Percentiles rank a stretch among this genome's conserved stretches.
phyloP scores from a whole-genome alignment of 2,113 vertebrate genomes.

The Xiphophorus couchianus region DNA sequence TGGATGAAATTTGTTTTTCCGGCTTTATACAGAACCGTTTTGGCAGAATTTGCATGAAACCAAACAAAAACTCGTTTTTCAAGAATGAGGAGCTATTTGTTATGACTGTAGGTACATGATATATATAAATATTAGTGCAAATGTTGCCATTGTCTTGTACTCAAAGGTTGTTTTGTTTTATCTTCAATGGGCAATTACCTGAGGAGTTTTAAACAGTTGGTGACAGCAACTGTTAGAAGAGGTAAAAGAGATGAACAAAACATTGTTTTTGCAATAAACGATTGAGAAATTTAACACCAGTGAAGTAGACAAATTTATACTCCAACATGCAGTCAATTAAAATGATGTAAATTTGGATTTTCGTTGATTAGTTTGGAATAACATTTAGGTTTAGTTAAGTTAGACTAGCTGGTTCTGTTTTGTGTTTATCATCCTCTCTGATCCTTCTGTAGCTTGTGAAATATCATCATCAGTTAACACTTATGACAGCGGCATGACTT shows the following conservation, averaged over 20 bases:
- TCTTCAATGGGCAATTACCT: conserved; percentile 8
- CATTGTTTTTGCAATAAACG: conserved; percentile 13
- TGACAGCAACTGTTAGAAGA: conserved; percentile 20
- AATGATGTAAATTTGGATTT: neutral
- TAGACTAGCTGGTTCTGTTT: neutral
- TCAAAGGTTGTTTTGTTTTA: neutral
- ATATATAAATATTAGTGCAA: no score
- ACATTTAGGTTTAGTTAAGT: neutral
- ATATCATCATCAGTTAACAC: neutral
- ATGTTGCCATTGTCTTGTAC: no score
- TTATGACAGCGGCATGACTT: neutral
- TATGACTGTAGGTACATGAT: no score
- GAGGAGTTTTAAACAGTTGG: conserved; percentile 15
- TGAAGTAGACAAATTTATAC: conserved; percentile 13
- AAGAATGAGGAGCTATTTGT: no score
- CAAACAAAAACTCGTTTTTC: no score
- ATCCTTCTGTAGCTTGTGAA: neutral
- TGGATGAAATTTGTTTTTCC: no score
- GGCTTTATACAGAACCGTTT: no score
- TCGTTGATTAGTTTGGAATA: neutral
- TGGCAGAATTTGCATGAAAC: no score
- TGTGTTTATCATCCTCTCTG: neutral
- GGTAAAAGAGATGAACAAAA: conserved; percentile 13
- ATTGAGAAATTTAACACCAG: conserved; percentile 3
- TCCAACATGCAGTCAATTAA: neutral